Conservation (phyloP, 2,113 vertebrate species). For the Malurus alboscapulatus region DNA sequence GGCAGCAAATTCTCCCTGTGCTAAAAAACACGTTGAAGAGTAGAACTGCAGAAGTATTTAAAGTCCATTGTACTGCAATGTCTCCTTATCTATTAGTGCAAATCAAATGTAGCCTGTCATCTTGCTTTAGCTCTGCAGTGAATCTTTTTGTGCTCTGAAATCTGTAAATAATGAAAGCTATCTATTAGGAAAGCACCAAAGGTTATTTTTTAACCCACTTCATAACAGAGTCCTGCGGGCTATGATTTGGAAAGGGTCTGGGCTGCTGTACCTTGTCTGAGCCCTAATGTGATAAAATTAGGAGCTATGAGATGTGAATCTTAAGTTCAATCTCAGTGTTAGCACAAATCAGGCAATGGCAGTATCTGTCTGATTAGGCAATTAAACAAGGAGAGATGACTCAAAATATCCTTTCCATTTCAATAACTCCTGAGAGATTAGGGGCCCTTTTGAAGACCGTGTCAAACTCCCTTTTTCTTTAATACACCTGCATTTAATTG, state of each 20-base stretch:
- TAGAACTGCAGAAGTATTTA: neutral
- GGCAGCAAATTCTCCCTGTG: neutral
- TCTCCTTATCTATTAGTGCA: constrained; percentile 9
- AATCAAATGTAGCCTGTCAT: neutral
- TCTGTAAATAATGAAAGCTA: constrained; percentile 48
- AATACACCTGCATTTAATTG: neutral
- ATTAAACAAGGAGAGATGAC: constrained; percentile 28
- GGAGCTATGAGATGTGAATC: constrained; percentile 18
- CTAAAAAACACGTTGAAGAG: neutral
- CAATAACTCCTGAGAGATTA: constrained; percentile 32
- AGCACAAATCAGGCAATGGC: constrained; percentile 36
- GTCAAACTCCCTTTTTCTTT: neutral
- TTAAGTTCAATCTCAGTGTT: neutral
- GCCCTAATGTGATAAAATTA: constrained; percentile 20
- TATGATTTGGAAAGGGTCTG: neutral
- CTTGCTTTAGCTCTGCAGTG: constrained; percentile 18
- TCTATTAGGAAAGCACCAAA: constrained; percentile 32
- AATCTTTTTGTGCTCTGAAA: constrained; percentile 33
- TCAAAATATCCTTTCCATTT: constrained; percentile 23
- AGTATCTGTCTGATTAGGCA: constrained; percentile 21
- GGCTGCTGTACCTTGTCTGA: neutral
- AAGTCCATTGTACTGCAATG: neutral
- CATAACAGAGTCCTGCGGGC: constrained; percentile 36
- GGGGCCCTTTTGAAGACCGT: neutral
- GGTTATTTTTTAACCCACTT: constrained; percentile 35